Evolutionary conservation across 2,113 vertebrate genomes (phyloP).

Genomic region (Lampris incognitus): DNA sequence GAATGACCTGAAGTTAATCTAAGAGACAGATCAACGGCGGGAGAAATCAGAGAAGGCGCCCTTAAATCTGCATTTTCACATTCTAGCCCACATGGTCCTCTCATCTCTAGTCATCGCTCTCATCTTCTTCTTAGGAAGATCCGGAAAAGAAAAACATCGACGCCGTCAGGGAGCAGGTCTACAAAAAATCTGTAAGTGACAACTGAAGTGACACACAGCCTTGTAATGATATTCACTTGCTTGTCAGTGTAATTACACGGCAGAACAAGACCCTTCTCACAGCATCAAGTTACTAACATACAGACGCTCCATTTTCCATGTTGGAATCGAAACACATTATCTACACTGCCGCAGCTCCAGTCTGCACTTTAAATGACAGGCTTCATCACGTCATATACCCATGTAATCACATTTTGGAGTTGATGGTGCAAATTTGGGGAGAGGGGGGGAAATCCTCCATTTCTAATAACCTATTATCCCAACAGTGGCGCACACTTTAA

Average conservation of each 20-base stretch:
- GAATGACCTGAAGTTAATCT: slow-evolving; percentile 66
- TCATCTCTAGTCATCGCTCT: slow-evolving; percentile 37
- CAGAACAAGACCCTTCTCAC: no score
- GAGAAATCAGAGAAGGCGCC: slow-evolving; percentile 27
- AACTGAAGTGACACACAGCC: not conserved
- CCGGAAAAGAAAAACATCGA: not conserved
- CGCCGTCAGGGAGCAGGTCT: no score
- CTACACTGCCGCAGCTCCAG: no score
- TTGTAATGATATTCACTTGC: slow-evolving; percentile 16
- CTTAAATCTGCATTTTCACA: slow-evolving; percentile 46
- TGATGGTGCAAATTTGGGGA: not conserved
- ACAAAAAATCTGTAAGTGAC: not conserved
- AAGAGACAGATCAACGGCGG: slow-evolving; percentile 47
- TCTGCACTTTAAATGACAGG: no score
- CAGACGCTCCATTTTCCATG: no score
- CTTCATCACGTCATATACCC: not conserved
- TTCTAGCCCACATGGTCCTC: slow-evolving; percentile 16
- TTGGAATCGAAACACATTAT: no score
- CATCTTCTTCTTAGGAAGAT: slow-evolving; percentile 21
- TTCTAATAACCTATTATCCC: slow-evolving; percentile 23
- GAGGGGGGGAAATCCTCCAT: slow-evolving; percentile 23
- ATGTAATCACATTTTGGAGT: slow-evolving; percentile 4
- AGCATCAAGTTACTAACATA: no score
- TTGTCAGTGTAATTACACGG: not conserved
- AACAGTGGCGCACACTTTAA: slow-evolving; percentile 18